Evolutionary conservation across 2,113 vertebrate species (phyloP), one percentile per base, ranked within the genome.

Genomic region (Dipodomys merriami): DNA sequence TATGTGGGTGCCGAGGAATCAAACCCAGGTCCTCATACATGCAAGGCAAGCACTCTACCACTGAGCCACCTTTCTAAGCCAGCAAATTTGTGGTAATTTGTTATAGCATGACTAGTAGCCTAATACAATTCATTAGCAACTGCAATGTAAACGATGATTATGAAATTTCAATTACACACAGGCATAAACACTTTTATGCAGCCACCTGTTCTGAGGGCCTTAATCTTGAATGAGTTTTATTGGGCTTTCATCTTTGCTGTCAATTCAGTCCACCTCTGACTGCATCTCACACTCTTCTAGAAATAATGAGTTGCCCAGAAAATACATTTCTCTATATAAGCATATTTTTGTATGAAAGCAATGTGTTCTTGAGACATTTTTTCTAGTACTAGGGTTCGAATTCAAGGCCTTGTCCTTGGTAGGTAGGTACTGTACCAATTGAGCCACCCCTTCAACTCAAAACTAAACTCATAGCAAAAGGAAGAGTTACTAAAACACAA

Each of bases 251-350:
- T 83, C 29, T 46, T 20, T 83, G 67, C 15, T 92, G 16, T 84
- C 65, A 49, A 16, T 95, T 90, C 29, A 57, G 29, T 89, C 91
- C 12, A 90, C 30, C 33, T 92, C 57, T 92, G 65, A 13, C 88
- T 78, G 1, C 9, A 72, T 79, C 15, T 83, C 30, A 84, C 44
- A 46, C 89, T 93, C 35, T 81, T 89, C 29, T 74, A n/a, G 53
- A 89, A 96, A 93, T 62, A 93, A 10, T 3, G 72, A 81, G 30
- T 72, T 93, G 13, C 30, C 64, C 16, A 86, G 44, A 79, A 95
- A 90, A 86, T 83, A 83, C 16, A 35, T 6, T 74, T 65, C 71
- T 49, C 49, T 49, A 9, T 49, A 9, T 49, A 49, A 11, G 3
- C 39, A 39, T 39, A 39, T 49, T 49, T 49, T 49, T 49, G 9